Evolutionary conservation across 2,888 invertebrate genomes (phyloP).

Genomic region (Strigamia crassipes): DNA sequence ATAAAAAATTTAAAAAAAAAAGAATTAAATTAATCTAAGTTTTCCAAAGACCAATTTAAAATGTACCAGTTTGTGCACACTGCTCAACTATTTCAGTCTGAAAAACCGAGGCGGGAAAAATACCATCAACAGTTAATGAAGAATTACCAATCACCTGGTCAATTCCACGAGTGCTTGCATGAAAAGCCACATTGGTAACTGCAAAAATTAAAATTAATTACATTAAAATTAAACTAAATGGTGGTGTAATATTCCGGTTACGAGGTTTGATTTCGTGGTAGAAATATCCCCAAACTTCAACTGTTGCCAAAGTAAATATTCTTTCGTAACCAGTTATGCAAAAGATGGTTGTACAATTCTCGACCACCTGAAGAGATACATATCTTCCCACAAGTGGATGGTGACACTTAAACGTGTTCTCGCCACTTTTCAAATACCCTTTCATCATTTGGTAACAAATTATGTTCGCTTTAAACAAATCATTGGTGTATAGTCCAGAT

Average conservation of each 20-base stretch:
- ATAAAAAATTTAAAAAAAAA: background rate
- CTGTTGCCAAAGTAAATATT: background rate
- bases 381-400: background rate
- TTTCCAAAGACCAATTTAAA: too few species aligned
- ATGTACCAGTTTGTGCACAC: background rate
- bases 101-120: background rate
- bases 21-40: background rate
- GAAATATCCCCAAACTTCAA: constrained; percentile 6
- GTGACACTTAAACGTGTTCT: background rate
- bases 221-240: background rate
- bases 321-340: background rate
- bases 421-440: background rate
- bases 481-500: background rate
- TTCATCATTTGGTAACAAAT: background rate
- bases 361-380: background rate
- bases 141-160: background rate
- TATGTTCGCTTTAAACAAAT: background rate
- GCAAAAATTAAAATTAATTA: too few species aligned
- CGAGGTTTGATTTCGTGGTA: background rate
- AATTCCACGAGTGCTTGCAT: background rate
- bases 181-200: background rate
- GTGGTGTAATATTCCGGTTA: background rate
- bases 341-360: background rate
- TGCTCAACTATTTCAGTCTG: background rate
- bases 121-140: background rate